Percentiles rank a stretch among this genome's conserved stretches.
Evolutionary conservation across 2,113 vertebrate genomes (phyloP).

Genomic region (Riparia riparia): DNA sequence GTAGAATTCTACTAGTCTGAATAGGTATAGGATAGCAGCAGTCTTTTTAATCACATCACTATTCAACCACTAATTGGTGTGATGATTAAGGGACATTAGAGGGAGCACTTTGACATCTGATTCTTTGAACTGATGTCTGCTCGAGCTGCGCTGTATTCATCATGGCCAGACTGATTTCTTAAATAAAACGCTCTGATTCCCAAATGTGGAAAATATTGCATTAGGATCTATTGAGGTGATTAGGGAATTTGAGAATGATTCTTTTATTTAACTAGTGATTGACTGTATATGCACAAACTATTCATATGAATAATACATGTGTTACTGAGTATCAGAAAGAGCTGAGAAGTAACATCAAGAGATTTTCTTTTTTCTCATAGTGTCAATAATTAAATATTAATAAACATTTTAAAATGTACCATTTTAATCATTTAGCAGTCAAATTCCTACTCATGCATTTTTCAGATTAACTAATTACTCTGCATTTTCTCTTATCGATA

Average conservation of each 20-base stretch:
- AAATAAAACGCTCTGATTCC: constrained; percentile 70
- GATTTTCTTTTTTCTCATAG: constrained; percentile 54
- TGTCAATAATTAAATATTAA: constrained; percentile 69
- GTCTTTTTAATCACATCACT: constrained; percentile 80
- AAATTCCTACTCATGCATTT: constrained; percentile 73
- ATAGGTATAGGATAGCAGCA: constrained; percentile 79
- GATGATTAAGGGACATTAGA: constrained; percentile 82
- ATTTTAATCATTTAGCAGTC: constrained; percentile 73
- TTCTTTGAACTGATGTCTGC: constrained; percentile 77
- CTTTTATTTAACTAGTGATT: constrained; percentile 69
- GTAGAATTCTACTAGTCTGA: constrained; percentile 73
- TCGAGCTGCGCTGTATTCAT: constrained; percentile 60
- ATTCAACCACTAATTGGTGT: constrained; percentile 80
- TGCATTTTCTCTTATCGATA: constrained; percentile 38
- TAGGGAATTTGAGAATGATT: constrained; percentile 71
- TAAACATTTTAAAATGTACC: constrained; percentile 47
- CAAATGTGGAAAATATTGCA: constrained; percentile 72
- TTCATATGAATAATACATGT: constrained; percentile 68
- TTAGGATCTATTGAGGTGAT: constrained; percentile 72
- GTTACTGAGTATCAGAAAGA: constrained; percentile 48
- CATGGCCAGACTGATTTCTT: constrained; percentile 71
- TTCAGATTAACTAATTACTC: constrained; percentile 72
- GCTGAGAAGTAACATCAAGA: constrained; percentile 61
- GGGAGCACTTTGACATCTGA: constrained; percentile 82
- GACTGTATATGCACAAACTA: constrained; percentile 58